A percentile compares a stretch with the other conserved stretches of the same genome.
Conservation (phyloP, 1,140 invertebrate genomes). For the Zaprionus gabonicus region DNA sequence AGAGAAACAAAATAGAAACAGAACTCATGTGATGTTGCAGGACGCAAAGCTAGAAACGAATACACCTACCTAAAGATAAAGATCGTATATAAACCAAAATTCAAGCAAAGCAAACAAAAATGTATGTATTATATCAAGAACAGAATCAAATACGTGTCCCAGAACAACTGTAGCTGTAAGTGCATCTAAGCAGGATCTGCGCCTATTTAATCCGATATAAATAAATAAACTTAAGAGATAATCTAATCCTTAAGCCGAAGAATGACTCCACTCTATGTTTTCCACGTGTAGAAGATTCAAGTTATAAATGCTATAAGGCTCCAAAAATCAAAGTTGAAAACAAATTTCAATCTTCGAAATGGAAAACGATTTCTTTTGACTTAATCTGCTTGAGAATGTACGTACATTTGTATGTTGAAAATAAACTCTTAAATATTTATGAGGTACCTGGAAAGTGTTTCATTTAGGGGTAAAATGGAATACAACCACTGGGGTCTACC, state of each 20-base stretch:
- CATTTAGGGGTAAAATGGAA: background rate
- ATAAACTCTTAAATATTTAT: slow-evolving; percentile 55
- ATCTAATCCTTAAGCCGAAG: slow-evolving; percentile 29
- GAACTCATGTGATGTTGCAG: slow-evolving; percentile 80
- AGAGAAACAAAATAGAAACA: slow-evolving; percentile 29
- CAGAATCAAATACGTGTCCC: slow-evolving; percentile 29
- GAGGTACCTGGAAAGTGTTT: slow-evolving; percentile 15
- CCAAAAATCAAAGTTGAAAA: slow-evolving; percentile 22
- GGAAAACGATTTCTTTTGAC: background rate
- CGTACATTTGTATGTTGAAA: slow-evolving; percentile 51
- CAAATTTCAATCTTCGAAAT: slow-evolving; percentile 16
- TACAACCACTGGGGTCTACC: no score
- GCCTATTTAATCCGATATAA: slow-evolving; percentile 33
- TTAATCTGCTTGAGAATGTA: slow-evolving; percentile 34
- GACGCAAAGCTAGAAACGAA: slow-evolving; percentile 81
- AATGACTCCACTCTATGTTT: slow-evolving; percentile 23
- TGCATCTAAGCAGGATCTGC: slow-evolving; percentile 27
- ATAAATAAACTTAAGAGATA: slow-evolving; percentile 31
- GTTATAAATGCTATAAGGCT: slow-evolving; percentile 26
- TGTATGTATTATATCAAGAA: slow-evolving; percentile 31
- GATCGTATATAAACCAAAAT: slow-evolving; percentile 27
- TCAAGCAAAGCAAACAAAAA: slow-evolving; percentile 33
- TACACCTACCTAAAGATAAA: slow-evolving; percentile 75
- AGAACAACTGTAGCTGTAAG: slow-evolving; percentile 24
- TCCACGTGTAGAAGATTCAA: slow-evolving; percentile 31